Evolutionary conservation across 2,797 vertebrate species (phyloP).

Genomic region (Poecilia wingei): DNA sequence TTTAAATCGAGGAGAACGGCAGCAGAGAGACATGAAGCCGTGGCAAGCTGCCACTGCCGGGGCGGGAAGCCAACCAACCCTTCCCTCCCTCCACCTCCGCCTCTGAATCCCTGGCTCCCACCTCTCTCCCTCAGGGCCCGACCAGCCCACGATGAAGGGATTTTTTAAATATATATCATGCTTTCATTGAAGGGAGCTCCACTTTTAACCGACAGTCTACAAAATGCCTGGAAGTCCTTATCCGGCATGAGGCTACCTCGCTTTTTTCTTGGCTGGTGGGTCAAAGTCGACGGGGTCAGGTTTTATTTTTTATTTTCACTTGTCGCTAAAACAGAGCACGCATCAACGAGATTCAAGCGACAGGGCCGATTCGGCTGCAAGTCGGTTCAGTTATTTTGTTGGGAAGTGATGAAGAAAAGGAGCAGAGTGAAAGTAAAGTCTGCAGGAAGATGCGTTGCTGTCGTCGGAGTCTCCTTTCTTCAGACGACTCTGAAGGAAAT

Average conservation of each 20-base stretch:
- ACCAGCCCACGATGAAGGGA: conserved; percentile 39
- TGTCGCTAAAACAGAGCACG: conserved; percentile 22
- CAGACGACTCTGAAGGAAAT: conserved; percentile 16
- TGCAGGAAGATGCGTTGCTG: not conserved
- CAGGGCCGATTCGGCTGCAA: conserved; percentile 6
- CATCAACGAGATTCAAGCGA: conserved; percentile 32
- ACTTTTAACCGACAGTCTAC: conserved; percentile 32
- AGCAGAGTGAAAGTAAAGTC: conserved; percentile 1
- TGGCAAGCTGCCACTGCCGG: conserved; percentile 56
- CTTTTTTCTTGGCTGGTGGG: conserved; percentile 9
- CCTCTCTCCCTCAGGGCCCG: conserved; percentile 44
- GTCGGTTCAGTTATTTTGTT: conserved; percentile 29
- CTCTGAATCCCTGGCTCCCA: conserved; percentile 51
- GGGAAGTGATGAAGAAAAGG: conserved; percentile 15
- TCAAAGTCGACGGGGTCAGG: conserved; percentile 6
- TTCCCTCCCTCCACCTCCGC: conserved; percentile 26
- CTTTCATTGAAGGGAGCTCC: conserved; percentile 36
- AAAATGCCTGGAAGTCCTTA: conserved; percentile 43
- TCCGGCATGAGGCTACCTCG: conserved; percentile 30
- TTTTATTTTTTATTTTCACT: conserved; percentile 19
- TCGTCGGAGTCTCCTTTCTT: not conserved
- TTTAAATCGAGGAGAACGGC: conserved; percentile 44
- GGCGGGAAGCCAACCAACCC: conserved; percentile 55
- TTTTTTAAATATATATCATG: conserved; percentile 42
- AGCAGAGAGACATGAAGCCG: conserved; percentile 47